A percentile compares a stretch with the other conserved stretches of the same genome.
phyloP scores from a whole-genome alignment of 2,113 vertebrate species.

The Onychostoma macrolepis region DNA sequence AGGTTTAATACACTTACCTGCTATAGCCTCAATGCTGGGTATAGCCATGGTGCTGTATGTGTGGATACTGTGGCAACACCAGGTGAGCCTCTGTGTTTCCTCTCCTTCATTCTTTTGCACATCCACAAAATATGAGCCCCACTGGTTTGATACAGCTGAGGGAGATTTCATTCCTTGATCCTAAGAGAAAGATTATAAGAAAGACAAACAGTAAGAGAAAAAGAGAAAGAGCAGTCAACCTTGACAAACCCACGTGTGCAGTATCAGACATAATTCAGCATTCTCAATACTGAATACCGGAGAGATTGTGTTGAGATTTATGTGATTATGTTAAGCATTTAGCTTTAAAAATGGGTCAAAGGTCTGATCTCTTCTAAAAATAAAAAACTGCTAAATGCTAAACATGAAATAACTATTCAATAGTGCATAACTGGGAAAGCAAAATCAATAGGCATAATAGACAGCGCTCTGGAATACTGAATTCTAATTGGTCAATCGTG shows the following conservation, averaged over 20 bases:
- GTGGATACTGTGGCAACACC: slow-evolving; percentile 89
- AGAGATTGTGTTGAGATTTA: neutral
- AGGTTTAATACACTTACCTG: slow-evolving; percentile 77
- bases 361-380: too few relatives aligned
- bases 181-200: slow-evolving; percentile 66
- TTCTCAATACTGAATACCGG: neutral
- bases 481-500: neutral
- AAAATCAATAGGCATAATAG: neutral
- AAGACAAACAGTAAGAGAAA: neutral
- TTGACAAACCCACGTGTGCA: neutral
- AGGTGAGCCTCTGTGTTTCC: slow-evolving; percentile 78
- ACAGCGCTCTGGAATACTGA: neutral
- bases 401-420: neutral
- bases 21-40: slow-evolving; percentile 90
- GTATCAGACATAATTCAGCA: neutral
- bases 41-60: slow-evolving; percentile 92
- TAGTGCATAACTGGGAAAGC: neutral
- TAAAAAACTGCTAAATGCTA: too few relatives aligned
- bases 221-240: neutral
- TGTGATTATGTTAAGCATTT: neutral
- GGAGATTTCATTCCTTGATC: slow-evolving; percentile 79
- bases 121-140: slow-evolving; percentile 94
- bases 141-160: slow-evolving; percentile 83
- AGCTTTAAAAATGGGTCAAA: neutral
- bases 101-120: slow-evolving; percentile 74